Evolutionary conservation across 2,888 invertebrate genomes (phyloP).

Genomic region (Tillus elongatus): DNA sequence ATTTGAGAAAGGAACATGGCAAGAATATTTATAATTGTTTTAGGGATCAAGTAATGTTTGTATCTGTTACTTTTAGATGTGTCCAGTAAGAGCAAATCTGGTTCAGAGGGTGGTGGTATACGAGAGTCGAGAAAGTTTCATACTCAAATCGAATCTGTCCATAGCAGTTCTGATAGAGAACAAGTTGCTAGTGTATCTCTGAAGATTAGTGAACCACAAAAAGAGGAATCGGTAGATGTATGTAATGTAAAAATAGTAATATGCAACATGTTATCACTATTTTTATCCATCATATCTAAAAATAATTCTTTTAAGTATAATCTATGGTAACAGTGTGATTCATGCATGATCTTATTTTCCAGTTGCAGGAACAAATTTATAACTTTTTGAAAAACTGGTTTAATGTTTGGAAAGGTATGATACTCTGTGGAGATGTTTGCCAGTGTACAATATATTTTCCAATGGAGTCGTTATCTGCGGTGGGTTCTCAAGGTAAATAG

Average conservation of each 20-base stretch:
- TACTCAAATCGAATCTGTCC: too few relatives aligned
- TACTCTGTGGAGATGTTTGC: slow-evolving; percentile 49
- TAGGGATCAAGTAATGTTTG: too few relatives aligned
- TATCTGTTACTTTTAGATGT: too few relatives aligned
- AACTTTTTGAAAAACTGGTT: slow-evolving; percentile 42
- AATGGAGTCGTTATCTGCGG: slow-evolving; percentile 46
- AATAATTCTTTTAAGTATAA: too few relatives aligned
- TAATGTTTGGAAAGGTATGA: slow-evolving; percentile 46
- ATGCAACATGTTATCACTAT: too few relatives aligned
- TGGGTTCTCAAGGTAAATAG: slow-evolving; percentile 44
- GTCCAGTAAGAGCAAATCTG: slow-evolving; percentile 23
- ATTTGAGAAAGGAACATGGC: too few relatives aligned
- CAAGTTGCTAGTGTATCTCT: slow-evolving; percentile 21
- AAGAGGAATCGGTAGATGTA: slow-evolving; percentile 31
- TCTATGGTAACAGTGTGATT: too few relatives aligned
- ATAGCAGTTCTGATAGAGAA: slow-evolving; percentile 45
- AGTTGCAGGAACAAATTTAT: slow-evolving; percentile 37
- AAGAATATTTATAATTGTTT: not conserved
- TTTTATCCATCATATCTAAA: too few relatives aligned
- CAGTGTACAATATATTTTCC: slow-evolving; percentile 54
- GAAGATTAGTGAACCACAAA: slow-evolving; percentile 18
- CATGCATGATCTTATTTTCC: too few relatives aligned
- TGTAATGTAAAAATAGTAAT: slow-evolving; percentile 13
- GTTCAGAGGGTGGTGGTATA: slow-evolving; percentile 33
- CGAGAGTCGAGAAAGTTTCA: slow-evolving; percentile 35